Evolutionary conservation across 2,113 vertebrate species (phyloP).

Genomic region (Ia io): DNA sequence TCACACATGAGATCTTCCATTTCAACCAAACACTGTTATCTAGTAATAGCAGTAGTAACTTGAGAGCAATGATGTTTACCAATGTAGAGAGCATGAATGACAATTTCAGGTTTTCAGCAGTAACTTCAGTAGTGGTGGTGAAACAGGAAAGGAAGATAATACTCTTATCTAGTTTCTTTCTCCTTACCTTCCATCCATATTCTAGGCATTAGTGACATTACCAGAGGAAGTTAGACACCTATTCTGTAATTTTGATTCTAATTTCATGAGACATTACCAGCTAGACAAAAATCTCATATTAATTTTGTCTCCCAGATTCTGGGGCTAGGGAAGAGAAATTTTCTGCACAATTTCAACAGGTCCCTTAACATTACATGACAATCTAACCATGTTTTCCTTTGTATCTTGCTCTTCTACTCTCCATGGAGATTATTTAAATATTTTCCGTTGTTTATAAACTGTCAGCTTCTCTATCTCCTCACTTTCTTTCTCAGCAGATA

Average conservation of each 20-base stretch:
- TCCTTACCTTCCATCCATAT: not conserved
- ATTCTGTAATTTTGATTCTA: not conserved
- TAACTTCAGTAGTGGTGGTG: not conserved
- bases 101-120: not conserved
- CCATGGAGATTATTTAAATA: not conserved
- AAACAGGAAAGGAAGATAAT: not conserved
- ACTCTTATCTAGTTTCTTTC: not conserved
- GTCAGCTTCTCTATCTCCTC: not conserved
- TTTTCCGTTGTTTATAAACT: not conserved
- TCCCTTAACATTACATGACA: not conserved
- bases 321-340: not conserved
- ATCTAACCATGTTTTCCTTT: not conserved
- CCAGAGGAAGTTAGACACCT: not conserved
- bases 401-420: not conserved
- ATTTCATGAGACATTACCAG: not conserved
- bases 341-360: not conserved
- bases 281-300: not conserved
- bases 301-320: conserved; percentile 4
- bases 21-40: not conserved
- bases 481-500: not conserved
- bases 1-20: not conserved
- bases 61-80: not conserved
- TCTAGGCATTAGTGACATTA: not conserved
- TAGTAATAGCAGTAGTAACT: not conserved
- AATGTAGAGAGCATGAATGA: not conserved